Conservation (phyloP, 2,797 vertebrate species). For the Remorina albescens region DNA sequence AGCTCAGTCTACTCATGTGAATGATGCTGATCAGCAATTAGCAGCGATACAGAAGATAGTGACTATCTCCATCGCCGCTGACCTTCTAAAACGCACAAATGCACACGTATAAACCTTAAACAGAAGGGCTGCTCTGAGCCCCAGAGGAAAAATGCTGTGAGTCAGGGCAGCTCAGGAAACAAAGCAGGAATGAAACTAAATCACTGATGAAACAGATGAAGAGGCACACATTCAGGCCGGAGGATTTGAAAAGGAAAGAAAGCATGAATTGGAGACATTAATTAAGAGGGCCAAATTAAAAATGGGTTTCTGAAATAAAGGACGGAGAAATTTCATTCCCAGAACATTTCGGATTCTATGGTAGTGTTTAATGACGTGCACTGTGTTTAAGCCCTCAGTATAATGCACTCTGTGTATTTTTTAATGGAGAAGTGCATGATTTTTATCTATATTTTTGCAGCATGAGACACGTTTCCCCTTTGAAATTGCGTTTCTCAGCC, state of each 20-base stretch:
- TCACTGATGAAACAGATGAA: constrained; percentile 41
- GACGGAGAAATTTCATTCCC: not conserved
- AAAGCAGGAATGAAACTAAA: constrained; percentile 63
- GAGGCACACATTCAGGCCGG: constrained; percentile 37
- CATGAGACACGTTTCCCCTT: constrained; percentile 8
- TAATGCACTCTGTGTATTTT: constrained; percentile 6
- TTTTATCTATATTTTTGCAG: not conserved
- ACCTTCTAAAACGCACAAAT: constrained; percentile 36
- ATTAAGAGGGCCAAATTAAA: constrained; percentile 27
- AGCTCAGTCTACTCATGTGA: constrained; percentile 41
- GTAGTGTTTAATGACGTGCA: not conserved
- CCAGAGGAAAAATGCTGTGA: constrained; percentile 8
- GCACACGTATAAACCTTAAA: constrained; percentile 26
- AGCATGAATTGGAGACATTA: constrained; percentile 18
- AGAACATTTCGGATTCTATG: not conserved
- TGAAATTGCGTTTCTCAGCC: constrained; percentile 31
- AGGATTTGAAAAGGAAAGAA: constrained; percentile 41
- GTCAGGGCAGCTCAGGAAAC: constrained; percentile 26
- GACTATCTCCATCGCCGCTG: constrained; percentile 34
- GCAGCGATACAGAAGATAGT: constrained; percentile 31
- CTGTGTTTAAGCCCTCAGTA: not conserved
- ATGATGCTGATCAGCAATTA: constrained; percentile 65
- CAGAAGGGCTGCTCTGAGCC: constrained; percentile 11
- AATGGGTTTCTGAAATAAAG: constrained; percentile 18
- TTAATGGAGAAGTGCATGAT: not conserved